These are phyloP conservation scores for Limnephilus auricula DNA, from an alignment of 2,888 invertebrate species.

Conservation along the genomic window DNA sequence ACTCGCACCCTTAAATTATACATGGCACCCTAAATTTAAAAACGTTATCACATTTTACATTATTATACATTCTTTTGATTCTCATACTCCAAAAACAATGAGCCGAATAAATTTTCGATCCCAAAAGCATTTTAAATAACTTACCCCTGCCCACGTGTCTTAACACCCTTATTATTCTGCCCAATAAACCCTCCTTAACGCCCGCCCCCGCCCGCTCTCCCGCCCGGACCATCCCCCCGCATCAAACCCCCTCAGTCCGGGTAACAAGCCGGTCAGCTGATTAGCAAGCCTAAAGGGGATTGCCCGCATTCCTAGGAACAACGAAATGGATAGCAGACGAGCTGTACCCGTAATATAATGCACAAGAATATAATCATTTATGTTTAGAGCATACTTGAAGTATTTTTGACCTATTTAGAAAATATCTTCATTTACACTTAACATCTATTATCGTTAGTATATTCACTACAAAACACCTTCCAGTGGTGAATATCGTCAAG, in stretches of 20 bases:
- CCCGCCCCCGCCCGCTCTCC: not conserved
- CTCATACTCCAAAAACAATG: not conserved
- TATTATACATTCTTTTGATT: not conserved
- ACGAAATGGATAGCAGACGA: constrained; percentile 13
- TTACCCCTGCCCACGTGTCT: constrained; percentile 2
- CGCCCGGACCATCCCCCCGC: not conserved
- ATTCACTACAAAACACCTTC: not conserved
- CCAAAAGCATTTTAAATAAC: constrained; percentile 17
- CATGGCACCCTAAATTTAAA: not conserved
- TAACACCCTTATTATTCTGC: constrained; percentile 14
- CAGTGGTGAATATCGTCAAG: not conserved
- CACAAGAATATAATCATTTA: not conserved
- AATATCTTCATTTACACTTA: not conserved
- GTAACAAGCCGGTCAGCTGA: constrained; percentile 30
- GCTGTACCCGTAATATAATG: not conserved
- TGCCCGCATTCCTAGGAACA: constrained; percentile 10
- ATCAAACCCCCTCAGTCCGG: not conserved
- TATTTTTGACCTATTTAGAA: not conserved
- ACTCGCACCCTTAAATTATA: not conserved
- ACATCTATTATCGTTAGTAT: no score
- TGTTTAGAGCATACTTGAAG: not conserved
- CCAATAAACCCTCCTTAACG: constrained; percentile 21
- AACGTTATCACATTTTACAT: not conserved
- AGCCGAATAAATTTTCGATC: not conserved
- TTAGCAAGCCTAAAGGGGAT: constrained; percentile 23